Conservation (phyloP, 1,140 invertebrate genomes). For the Tetramorium simillimum region DNA sequence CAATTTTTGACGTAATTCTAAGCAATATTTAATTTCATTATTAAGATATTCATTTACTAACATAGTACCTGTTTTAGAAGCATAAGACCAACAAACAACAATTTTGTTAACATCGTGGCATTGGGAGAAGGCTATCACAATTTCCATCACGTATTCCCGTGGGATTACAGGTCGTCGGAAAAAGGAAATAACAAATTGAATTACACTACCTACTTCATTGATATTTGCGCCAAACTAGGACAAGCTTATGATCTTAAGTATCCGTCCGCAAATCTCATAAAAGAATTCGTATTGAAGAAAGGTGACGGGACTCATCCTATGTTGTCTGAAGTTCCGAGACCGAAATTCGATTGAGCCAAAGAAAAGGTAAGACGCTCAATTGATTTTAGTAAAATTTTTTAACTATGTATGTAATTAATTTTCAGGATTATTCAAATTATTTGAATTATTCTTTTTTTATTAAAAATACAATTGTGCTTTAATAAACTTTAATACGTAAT, state of each 20-base stretch:
- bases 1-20: neutral
- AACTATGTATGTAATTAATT: too few species aligned
- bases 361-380: too few species aligned
- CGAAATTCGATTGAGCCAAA: neutral
- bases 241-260: conserved; percentile 89
- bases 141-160: conserved; percentile 93
- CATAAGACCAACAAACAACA: neutral
- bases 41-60: neutral
- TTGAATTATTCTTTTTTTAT: too few species aligned
- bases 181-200: conserved; percentile 85
- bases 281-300: conserved; percentile 85
- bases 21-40: neutral
- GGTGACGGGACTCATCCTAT: conserved; percentile 60
- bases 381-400: too few species aligned
- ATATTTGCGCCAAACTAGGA: conserved; percentile 85
- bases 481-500: too few species aligned
- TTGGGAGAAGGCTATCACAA: conserved; percentile 90
- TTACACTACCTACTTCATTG: conserved; percentile 86
- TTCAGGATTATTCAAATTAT: too few species aligned
- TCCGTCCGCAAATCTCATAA: conserved; percentile 86
- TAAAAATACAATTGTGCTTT: too few species aligned
- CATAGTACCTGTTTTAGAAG: neutral
- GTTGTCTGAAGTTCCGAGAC: conserved; percentile 4
- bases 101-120: neutral
- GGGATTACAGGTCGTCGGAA: conserved; percentile 91